Evolutionary conservation across 2,888 invertebrate species (phyloP).

Genomic region (Nomada goodeniana): DNA sequence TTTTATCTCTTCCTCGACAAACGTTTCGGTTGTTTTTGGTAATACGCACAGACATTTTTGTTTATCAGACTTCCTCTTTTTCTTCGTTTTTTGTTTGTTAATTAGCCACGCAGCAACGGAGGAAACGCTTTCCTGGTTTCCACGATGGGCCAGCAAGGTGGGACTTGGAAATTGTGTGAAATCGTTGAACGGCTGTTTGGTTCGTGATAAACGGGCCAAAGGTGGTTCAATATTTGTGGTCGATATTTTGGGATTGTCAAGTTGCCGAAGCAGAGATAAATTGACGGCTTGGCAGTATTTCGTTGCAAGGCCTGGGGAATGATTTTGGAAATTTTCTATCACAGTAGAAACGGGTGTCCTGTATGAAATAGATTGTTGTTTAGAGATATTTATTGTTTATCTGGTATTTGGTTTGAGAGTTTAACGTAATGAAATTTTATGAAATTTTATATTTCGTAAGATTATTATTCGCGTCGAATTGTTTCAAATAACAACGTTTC

Average conservation of each 20-base stretch:
- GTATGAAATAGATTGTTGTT: too few species aligned
- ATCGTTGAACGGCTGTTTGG: background rate
- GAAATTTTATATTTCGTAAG: too few species aligned
- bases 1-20: background rate
- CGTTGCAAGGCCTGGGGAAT: too few species aligned
- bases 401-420: too few species aligned
- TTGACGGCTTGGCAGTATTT: too few species aligned
- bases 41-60: slow-evolving; percentile 8
- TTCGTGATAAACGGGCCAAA: background rate
- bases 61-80: slow-evolving; percentile 41
- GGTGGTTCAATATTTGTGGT: too few species aligned
- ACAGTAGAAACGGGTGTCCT: too few species aligned
- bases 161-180: background rate
- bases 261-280: background rate
- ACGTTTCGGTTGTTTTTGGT: slow-evolving; percentile 30
- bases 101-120: slow-evolving; percentile 28
- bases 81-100: slow-evolving; percentile 7
- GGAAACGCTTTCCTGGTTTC: slow-evolving; percentile 15
- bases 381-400: too few species aligned
- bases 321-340: too few species aligned
- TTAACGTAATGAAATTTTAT: too few species aligned
- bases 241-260: background rate
- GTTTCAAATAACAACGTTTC: too few species aligned
- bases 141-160: slow-evolving; percentile 3
- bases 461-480: too few species aligned